Evolutionary conservation across 2,888 invertebrate genomes (phyloP), one percentile per base, ranked within the genome.

Genomic region (Ernsta delagoae): DNA sequence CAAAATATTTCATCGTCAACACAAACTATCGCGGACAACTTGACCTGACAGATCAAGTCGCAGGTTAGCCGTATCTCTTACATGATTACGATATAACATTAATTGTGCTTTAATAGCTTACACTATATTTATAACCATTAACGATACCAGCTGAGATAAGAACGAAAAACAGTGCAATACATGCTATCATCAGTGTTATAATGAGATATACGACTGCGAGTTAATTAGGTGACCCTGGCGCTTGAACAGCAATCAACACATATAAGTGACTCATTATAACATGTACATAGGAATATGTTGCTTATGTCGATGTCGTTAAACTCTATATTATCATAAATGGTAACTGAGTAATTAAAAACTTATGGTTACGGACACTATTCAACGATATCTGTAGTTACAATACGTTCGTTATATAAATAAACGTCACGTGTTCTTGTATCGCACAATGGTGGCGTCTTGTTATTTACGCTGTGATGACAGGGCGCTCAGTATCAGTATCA

Each of bases 91-190:
- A 74, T 72, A 70, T 72, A 16, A 70, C 70, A 63, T 71, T 72
- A 72, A 70, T 72, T 70, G 65, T 72, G 68, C 71, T 72, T 69
- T 65, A 68, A 66, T 48, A 39, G 12, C 62, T 1, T 24, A 16
- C 62, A 43, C 34, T 70, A 59, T 71, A 70, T 72, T 72, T 68
- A 70, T 67, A 71, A 65, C 56, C 67, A 70, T 71, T 73, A 72
- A 66, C 69, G 69, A 70, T 70, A 70, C 54, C 50, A 45, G 56
- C 53, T 60, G 65, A 70, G 75, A 75, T 75, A 74, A 75, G 48
- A 57, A 50, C 31, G 71, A 69, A 74, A 71, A 74, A 75, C 74
- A 75, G 69, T 72, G 73, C 71, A 70, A 71, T 71, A 71, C 63
- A 62, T 48, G 63, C 66, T 72, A 74, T 71, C 72, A 54, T 39